Percentiles rank a stretch among this genome's conserved stretches.
These are phyloP conservation scores for Argyra leucocephala DNA, from an alignment of 2,888 invertebrate genomes.

Conservation along the genomic window DNA sequence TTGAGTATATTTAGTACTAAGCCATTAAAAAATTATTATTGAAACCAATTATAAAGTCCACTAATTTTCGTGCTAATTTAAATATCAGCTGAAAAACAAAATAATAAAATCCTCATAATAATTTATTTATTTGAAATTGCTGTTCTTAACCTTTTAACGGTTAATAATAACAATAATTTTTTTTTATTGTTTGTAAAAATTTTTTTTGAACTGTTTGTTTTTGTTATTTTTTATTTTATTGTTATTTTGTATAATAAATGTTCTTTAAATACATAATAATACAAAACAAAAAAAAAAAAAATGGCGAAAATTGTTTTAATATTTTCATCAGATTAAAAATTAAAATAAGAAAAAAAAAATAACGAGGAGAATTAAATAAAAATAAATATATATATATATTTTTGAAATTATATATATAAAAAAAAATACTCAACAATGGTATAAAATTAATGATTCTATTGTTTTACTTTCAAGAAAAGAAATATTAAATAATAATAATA, in stretches of 20 bases:
- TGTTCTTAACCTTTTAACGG: conserved; percentile 6
- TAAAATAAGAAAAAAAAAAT: too few species aligned
- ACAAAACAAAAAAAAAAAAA: too few species aligned
- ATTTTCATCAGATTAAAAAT: background rate
- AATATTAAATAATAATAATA: too few species aligned
- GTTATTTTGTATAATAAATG: too few species aligned
- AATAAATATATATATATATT: background rate
- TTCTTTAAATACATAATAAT: background rate
- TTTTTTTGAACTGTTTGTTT: too few species aligned
- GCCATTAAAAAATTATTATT: too few species aligned
- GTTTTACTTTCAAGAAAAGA: background rate
- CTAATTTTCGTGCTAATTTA: conserved; percentile 1
- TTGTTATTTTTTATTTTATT: too few species aligned
- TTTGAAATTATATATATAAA: background rate
- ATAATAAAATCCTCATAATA: background rate
- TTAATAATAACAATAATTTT: background rate
- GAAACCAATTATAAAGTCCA: too few species aligned
- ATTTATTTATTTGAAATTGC: background rate
- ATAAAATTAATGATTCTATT: background rate
- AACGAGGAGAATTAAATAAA: too few species aligned
- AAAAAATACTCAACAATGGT: background rate
- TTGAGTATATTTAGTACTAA: too few species aligned
- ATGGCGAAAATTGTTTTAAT: background rate
- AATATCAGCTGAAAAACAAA: background rate
- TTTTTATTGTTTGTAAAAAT: background rate